These are phyloP conservation scores for Altica lythri DNA, from an alignment of 2,888 invertebrate species.

Conservation along the genomic window DNA sequence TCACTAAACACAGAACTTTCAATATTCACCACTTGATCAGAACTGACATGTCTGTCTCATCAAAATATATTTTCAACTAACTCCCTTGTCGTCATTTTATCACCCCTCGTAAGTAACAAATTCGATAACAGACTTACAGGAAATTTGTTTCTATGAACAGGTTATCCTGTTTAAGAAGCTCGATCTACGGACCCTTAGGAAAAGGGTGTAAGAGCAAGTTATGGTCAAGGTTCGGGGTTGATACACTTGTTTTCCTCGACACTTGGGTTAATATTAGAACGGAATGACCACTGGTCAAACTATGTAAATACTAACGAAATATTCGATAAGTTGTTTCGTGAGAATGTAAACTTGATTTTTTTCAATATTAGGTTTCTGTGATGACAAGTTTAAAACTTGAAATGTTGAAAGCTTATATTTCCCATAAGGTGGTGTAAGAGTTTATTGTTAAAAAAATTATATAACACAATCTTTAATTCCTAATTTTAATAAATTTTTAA, in stretches of 20 bases:
- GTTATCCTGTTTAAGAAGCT: slow-evolving; percentile 37
- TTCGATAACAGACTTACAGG: slow-evolving; percentile 33
- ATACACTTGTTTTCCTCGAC: slow-evolving; percentile 36
- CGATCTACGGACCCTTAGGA: slow-evolving; percentile 32
- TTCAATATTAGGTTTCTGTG: no score
- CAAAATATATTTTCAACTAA: neutral
- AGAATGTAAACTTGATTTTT: slow-evolving; percentile 14
- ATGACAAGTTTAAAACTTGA: no score
- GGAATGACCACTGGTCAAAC: slow-evolving; percentile 34
- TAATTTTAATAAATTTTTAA: no score
- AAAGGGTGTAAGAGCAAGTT: slow-evolving; percentile 39
- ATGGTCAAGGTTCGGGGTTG: slow-evolving; percentile 41
- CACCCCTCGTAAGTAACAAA: slow-evolving; percentile 29
- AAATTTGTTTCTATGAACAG: slow-evolving; percentile 38
- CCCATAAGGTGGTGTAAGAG: no score
- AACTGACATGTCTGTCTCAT: slow-evolving; percentile 15
- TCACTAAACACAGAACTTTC: no score
- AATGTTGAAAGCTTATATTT: no score
- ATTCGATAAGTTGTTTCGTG: slow-evolving; percentile 19
- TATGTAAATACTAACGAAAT: no score
- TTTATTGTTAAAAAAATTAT: no score
- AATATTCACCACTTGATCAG: slow-evolving; percentile 2
- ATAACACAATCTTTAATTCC: no score
- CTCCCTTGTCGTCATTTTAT: slow-evolving; percentile 1
- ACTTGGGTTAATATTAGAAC: slow-evolving; percentile 20